Conservation (phyloP, 2,888 invertebrate genomes). For the Hydrotaea cyrtoneurina region DNA sequence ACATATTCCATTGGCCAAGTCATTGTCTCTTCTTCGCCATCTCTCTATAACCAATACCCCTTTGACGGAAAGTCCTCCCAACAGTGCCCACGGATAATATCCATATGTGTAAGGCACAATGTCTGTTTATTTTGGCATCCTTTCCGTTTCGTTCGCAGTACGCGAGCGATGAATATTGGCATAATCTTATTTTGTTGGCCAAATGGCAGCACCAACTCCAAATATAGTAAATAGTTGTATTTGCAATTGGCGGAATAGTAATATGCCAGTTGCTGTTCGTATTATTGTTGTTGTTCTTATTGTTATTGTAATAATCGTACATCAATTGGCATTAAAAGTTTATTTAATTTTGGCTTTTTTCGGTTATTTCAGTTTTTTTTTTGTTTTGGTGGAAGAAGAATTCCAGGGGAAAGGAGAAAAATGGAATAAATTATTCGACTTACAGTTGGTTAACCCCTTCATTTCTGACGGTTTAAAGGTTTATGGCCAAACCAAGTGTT, state of each 20-base stretch:
- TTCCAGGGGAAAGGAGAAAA: no score
- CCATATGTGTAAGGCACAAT: not conserved
- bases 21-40: no score
- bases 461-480: not conserved
- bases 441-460: no score
- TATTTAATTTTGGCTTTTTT: not conserved
- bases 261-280: not conserved
- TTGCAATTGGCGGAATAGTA: slow-evolving; percentile 1
- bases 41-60: no score
- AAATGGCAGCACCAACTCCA: not conserved
- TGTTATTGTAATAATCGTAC: slow-evolving; percentile 4
- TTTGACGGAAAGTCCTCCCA: not conserved
- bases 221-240: slow-evolving; percentile 6
- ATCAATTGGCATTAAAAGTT: slow-evolving; percentile 49
- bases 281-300: not conserved
- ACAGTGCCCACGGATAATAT: not conserved
- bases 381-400: no score
- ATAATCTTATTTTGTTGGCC: slow-evolving; percentile 34
- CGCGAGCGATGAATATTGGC: slow-evolving; percentile 5
- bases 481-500: not conserved
- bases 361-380: no score
- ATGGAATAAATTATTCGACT: no score
- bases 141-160: not conserved
- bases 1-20: no score
- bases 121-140: not conserved